Base-by-base conservation (phyloP, 2,888 invertebrate species). In the Phrixothrix hirtus region DNA sequence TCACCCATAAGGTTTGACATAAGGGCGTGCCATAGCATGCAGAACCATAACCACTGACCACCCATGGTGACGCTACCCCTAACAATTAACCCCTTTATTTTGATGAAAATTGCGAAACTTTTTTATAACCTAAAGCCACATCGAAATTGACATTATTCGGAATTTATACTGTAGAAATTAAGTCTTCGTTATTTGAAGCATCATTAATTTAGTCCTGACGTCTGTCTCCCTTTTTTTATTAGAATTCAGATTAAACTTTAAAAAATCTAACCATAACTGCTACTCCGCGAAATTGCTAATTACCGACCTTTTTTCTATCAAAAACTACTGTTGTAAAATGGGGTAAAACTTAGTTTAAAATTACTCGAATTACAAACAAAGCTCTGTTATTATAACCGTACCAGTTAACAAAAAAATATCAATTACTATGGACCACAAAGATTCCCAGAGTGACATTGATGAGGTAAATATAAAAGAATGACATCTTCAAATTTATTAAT, bases 21-120 rank as follows among this genome's bases (percentile, higher is more conserved):
- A 62, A 59, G 62, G 67, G 69, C 67, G 68, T 66, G 69, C 63
- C 55, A 52, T 58, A 61, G 64, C 64, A 66, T 64, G 68, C 67
- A 66, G 65, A 68, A 68, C 66, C 57, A 60, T 49, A 55, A 50
- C 55, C 59, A 46, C 58, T 65, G 71, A 65, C 71, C 71, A 71
- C 71, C 69, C 69, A 71, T 66, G 38, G 58, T 47, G 60, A 34
- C 34, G 36, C 45, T 37, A 55, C 47, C 50, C 48, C 34, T 48
- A 39, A 53, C 53, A 48, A 54, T 49, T 49, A 55, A 55, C 54
- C 49, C 54, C 36, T 55, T 55, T 39, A 47, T 47, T 30, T 42
- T 14, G 34, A 30, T 44, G 29, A 54, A 47, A 48, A 34, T 48
- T 38, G 54, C 48, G 21, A 54, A 48, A 21, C 14, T 15, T 42